phyloP scores from a whole-genome alignment of 2,797 vertebrate species.

The Sarcophilus harrisii region DNA sequence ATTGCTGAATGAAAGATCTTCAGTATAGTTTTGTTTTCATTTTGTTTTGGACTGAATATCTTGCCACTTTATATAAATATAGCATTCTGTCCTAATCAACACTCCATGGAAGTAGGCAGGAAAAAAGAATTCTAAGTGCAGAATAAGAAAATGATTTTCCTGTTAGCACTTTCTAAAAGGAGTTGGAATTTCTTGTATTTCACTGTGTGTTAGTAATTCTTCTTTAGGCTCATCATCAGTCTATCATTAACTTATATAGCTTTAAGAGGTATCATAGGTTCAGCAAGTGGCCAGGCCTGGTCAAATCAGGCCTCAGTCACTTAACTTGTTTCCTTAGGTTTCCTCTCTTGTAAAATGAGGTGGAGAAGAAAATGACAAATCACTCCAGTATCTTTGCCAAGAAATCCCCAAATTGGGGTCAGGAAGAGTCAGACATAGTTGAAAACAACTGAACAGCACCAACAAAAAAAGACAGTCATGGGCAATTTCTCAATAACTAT shows the following conservation, averaged over 20 bases:
- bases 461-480: neutral
- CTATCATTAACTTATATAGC: neutral
- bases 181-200: neutral
- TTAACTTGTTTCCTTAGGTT: neutral
- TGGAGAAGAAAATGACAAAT: neutral
- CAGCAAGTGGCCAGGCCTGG: neutral
- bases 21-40: slow-evolving; percentile 14
- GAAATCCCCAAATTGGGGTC: neutral
- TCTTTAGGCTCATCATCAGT: neutral
- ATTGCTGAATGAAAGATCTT: neutral
- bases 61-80: neutral
- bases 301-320: neutral
- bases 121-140: neutral
- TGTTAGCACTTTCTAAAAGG: neutral
- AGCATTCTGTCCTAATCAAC: neutral
- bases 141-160: neutral
- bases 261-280: neutral
- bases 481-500: neutral
- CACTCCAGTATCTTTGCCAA: neutral
- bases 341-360: neutral
- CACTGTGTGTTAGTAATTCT: neutral
- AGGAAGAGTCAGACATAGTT: neutral
- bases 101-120: neutral
- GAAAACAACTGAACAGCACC: neutral
- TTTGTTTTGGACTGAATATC: neutral